Percentiles rank a stretch among this genome's conserved stretches.
Evolutionary conservation across 2,888 invertebrate species (phyloP).

Genomic region (Drosophila quinaria): DNA sequence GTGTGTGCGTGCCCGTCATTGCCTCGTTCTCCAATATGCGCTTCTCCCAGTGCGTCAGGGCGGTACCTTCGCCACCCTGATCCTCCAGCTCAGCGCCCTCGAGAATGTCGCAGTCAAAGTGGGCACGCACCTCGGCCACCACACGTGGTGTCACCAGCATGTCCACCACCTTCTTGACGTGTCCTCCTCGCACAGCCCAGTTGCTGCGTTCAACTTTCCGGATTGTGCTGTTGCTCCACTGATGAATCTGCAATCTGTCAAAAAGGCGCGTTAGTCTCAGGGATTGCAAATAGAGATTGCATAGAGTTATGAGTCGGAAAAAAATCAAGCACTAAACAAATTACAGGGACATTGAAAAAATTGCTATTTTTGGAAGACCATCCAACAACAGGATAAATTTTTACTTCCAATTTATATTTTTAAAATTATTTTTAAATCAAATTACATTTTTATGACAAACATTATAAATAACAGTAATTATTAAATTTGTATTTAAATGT

Average conservation of each 20-base stretch:
- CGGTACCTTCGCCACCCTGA: conserved; percentile 99
- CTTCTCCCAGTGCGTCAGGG: conserved; percentile 99
- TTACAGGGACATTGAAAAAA: too few relatives aligned
- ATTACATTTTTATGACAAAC: too few relatives aligned
- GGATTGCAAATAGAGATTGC: too few relatives aligned
- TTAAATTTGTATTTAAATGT: too few relatives aligned
- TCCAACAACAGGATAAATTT: too few relatives aligned
- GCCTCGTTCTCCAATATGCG: conserved; percentile 99
- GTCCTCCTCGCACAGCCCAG: conserved; percentile 93
- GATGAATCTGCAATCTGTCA: conserved; percentile 93
- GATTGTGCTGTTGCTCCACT: conserved; percentile 97
- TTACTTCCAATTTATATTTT: too few relatives aligned
- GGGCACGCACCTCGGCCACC: conserved; percentile 92
- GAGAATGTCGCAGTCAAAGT: conserved; percentile 94
- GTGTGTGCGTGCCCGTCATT: conserved; percentile 99
- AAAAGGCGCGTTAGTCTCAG: background rate
- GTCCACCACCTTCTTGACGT: conserved; percentile 91
- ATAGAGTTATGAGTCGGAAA: too few relatives aligned
- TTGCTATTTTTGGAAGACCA: too few relatives aligned
- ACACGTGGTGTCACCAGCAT: conserved; percentile 97
- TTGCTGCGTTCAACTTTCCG: conserved; percentile 89
- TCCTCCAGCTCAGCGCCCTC: conserved; percentile 99
- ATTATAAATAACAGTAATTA: too few relatives aligned
- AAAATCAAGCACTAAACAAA: too few relatives aligned
- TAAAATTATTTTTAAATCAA: too few relatives aligned